Evolutionary conservation across 2,113 vertebrate species (phyloP).

Genomic region (Malaclemys terrapin): DNA sequence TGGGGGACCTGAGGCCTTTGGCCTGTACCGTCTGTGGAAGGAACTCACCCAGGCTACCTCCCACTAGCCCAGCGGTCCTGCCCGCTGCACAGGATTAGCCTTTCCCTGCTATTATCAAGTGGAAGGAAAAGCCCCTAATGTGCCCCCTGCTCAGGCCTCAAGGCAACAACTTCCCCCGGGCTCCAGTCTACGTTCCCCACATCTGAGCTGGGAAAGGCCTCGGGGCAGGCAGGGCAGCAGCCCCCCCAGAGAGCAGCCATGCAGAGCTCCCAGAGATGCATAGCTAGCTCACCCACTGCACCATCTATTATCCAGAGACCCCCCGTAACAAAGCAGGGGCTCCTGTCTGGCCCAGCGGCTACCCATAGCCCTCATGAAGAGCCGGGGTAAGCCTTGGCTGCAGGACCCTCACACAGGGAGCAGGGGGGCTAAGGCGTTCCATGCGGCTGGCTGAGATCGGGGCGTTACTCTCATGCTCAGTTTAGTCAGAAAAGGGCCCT

Average conservation of each 20-base stretch:
- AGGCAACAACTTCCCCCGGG: accelerated
- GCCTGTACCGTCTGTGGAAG: background rate
- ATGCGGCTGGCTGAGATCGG: background rate
- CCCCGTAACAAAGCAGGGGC: background rate
- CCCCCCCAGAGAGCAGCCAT: background rate
- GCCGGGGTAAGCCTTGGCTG: background rate
- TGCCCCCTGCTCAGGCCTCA: background rate
- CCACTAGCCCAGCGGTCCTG: background rate
- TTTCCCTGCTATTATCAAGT: background rate
- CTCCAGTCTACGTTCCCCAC: background rate
- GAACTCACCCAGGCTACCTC: background rate
- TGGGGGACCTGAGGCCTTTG: background rate
- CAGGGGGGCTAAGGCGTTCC: background rate
- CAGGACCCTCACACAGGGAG: background rate
- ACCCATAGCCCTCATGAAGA: too few species aligned
- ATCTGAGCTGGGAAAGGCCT: background rate
- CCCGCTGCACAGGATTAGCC: background rate
- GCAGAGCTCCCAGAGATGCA: background rate
- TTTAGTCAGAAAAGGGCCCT: background rate
- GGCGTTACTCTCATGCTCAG: background rate
- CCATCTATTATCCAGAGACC: background rate
- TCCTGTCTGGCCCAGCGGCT: background rate
- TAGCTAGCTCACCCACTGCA: background rate
- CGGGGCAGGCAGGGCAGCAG: background rate
- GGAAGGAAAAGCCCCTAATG: background rate